Conservation (phyloP, 2,888 invertebrate genomes). For the Meandrusa payeni region DNA sequence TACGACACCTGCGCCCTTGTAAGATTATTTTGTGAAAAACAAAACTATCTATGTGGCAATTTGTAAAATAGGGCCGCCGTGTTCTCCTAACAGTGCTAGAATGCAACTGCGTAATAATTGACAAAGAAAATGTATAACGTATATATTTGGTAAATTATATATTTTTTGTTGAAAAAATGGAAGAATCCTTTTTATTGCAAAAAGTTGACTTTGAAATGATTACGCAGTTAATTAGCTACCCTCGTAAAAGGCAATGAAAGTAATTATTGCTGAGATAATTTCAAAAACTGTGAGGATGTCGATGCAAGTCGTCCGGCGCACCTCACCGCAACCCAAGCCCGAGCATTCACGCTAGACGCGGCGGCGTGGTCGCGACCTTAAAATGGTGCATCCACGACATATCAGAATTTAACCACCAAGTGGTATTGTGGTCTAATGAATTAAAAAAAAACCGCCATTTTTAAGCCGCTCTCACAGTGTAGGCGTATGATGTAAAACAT, state of each 20-base stretch:
- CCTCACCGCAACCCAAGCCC: constrained; percentile 74
- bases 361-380: constrained; percentile 46
- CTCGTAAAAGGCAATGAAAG: constrained; percentile 23
- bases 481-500: constrained; percentile 25
- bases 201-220: constrained; percentile 6
- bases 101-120: constrained; percentile 11
- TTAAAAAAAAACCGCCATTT: no score
- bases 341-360: constrained; percentile 78
- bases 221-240: constrained; percentile 19
- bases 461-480: constrained; percentile 35
- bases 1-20: constrained; percentile 13
- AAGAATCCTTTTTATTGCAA: no score
- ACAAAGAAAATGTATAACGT: not conserved
- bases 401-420: no score
- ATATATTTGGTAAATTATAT: not conserved
- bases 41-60: not conserved
- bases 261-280: not conserved
- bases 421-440: no score
- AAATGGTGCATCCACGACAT: no score
- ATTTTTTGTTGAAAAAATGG: not conserved
- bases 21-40: not conserved
- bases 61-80: constrained; percentile 16
- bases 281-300: constrained; percentile 1
- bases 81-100: constrained; percentile 15
- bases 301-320: constrained; percentile 22